Base-by-base conservation (phyloP, 2,888 invertebrate genomes). In the Eurytoma californica region DNA sequence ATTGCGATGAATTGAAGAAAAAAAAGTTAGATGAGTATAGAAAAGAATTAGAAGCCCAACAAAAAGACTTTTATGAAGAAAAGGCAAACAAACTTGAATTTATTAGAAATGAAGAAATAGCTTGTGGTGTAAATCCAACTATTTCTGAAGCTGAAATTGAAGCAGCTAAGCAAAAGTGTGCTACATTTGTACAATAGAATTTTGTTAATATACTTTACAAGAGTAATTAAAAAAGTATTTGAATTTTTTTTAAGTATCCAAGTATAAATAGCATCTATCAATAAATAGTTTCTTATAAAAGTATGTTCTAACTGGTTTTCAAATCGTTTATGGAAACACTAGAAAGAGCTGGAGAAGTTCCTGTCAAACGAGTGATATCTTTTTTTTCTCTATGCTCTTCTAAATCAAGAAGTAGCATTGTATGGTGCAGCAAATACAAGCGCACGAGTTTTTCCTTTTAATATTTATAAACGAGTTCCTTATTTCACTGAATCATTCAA, bases 81-180 rank as follows among this genome's bases (percentile, higher is more conserved):
- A 97, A 97, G 88, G 91, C 94, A 0, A 92, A 94, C 65, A 93
- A 94, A 24, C 89, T 97, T 76, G 89, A 93, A 81, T 94, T 94
- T 86, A 95, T 97, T n/a, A 92, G 93, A 55, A 92, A 93, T 81
- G 95, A 96, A 88, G 96, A 97, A 87, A 90, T 92, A 65, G 93
- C 93, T 14, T 93, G 94, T 79, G 92, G 94, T 70, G 87, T 94
- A 0, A 90, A 92, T 1, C 91, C 94, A 0, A 94, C 95, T 0
- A 92, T 96, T 0, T 93, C 92, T 0, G 92, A 94, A 79, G 92
- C 94, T 82, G 94, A 95, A 80, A 94, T 96, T 49, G 92, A 92
- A 72, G 90, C 90, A 67, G 92, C 93, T 0, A 92, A 92, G 77
- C 88, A 92, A 69, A 92, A 93, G 85, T 89, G 93, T 16, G 90